phyloP scores from a whole-genome alignment of 2,888 invertebrate genomes.

The Uropetala carovei region DNA sequence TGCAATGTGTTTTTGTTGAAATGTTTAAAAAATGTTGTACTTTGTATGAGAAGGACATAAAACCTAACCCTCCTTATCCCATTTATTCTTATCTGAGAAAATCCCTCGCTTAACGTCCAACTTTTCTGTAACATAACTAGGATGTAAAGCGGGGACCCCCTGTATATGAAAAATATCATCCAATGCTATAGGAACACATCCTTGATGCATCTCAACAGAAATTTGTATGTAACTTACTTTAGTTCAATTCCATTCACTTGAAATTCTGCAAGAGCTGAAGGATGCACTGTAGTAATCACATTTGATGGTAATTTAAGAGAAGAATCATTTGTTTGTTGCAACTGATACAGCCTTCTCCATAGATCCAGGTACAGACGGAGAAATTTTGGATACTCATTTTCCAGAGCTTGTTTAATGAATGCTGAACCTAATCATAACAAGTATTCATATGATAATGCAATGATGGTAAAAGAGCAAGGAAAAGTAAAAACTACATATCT shows the following conservation, averaged over 20 bases:
- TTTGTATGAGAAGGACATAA: too few species aligned
- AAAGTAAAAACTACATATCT: too few species aligned
- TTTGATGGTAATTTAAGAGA: background rate
- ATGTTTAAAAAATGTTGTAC: too few species aligned
- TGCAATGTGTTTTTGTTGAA: too few species aligned
- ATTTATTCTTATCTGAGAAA: too few species aligned
- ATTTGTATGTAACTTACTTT: background rate
- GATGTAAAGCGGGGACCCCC: too few species aligned
- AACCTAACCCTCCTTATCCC: too few species aligned
- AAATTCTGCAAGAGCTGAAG: conserved; percentile 17
- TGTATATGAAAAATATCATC: too few species aligned
- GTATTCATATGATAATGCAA: background rate
- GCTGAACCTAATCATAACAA: conserved; percentile 73
- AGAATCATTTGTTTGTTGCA: conserved; percentile 48
- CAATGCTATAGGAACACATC: too few species aligned
- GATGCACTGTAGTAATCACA: background rate
- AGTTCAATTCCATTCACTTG: conserved; percentile 1
- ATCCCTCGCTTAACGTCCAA: too few species aligned
- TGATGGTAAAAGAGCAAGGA: background rate
- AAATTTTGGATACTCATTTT: conserved; percentile 91
- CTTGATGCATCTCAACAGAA: too few species aligned
- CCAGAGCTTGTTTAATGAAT: conserved; percentile 87
- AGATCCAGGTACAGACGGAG: conserved; percentile 89
- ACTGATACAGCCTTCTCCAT: conserved; percentile 74
- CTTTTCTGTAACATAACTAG: too few species aligned